These are phyloP conservation scores for Pseudorectes ferrugineus DNA, from an alignment of 2,113 vertebrate species.

Conservation along the genomic window DNA sequence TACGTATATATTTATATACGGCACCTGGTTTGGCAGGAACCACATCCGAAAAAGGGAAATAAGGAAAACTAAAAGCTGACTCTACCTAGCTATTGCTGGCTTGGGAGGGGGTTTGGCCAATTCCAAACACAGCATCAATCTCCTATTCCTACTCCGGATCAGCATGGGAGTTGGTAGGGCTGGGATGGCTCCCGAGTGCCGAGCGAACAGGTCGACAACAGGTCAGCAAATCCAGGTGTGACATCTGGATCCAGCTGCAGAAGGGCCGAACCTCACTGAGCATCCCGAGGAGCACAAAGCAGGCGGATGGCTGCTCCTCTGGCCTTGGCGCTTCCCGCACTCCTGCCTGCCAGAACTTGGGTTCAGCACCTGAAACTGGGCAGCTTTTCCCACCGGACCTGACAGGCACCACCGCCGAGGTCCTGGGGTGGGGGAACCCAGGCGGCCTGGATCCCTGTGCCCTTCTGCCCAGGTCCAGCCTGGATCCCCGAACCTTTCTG, in stretches of 20 bases:
- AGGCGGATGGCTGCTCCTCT: fast-evolving
- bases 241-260: neutral
- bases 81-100: neutral
- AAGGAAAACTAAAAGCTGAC: neutral
- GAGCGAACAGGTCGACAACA: neutral
- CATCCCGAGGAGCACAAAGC: neutral
- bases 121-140: neutral
- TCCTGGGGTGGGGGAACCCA: fast-evolving
- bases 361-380: neutral
- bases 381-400: neutral
- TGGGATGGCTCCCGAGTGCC: fast-evolving
- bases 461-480: neutral
- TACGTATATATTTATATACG: constrained; percentile 58
- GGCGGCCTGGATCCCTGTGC: neutral
- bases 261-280: fast-evolving
- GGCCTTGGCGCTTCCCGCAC: fast-evolving
- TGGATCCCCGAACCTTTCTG: too few species aligned
- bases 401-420: neutral
- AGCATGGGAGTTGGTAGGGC: fast-evolving
- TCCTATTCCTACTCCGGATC: neutral
- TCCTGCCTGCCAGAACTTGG: neutral
- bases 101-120: neutral
- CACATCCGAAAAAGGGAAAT: constrained; percentile 31
- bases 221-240: neutral
- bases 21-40: constrained; percentile 58